Evolutionary conservation across 2,113 vertebrate genomes (phyloP).

Genomic region (Sula dactylatra): DNA sequence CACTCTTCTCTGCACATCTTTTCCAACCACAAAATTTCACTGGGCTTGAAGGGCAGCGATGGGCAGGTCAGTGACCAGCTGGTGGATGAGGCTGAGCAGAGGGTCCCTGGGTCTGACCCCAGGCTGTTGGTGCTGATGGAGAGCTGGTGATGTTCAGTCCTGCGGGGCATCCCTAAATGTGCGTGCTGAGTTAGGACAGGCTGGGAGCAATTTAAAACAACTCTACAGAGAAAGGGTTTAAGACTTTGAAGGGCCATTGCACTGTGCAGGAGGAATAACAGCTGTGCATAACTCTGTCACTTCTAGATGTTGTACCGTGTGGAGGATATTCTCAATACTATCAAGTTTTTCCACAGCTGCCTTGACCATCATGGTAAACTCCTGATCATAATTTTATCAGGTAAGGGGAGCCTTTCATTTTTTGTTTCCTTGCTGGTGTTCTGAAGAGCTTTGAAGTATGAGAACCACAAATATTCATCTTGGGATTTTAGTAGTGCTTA

Average conservation of each 20-base stretch:
- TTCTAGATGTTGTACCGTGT: slow-evolving; percentile 79
- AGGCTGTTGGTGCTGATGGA: not conserved
- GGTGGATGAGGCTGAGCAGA: not conserved
- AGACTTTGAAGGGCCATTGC: not conserved
- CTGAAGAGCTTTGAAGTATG: not conserved
- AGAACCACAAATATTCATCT: not conserved
- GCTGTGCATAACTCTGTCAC: not conserved
- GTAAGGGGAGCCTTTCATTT: slow-evolving; percentile 13
- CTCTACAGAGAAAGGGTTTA: not conserved
- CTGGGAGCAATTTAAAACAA: not conserved
- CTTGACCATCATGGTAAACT: slow-evolving; percentile 72
- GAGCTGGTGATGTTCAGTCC: not conserved
- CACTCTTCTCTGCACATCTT: not conserved
- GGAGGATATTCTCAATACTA: slow-evolving; percentile 61
- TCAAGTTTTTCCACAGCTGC: slow-evolving; percentile 78
- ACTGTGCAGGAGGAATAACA: not conserved
- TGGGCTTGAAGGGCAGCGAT: not conserved
- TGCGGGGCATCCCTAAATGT: not conserved
- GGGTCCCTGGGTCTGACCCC: not conserved
- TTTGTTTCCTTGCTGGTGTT: not conserved
- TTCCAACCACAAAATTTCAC: not conserved
- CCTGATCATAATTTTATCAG: slow-evolving; percentile 76
- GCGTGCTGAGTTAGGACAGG: not conserved
- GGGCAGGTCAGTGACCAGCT: not conserved
- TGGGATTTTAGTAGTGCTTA: not conserved